phyloP scores from a whole-genome alignment of 2,797 vertebrate species.

The Labroides dimidiatus region DNA sequence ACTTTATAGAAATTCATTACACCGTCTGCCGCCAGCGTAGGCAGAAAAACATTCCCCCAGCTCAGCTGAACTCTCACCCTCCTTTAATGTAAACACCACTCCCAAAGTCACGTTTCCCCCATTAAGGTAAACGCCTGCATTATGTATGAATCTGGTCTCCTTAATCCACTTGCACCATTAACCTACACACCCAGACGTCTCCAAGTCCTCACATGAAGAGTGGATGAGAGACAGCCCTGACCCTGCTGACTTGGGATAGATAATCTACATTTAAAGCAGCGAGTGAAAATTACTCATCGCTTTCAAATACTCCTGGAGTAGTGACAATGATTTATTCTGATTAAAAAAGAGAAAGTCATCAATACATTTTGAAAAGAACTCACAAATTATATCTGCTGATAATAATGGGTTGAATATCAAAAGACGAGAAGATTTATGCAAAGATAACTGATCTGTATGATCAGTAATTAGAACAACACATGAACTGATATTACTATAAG shows the following conservation, averaged over 20 bases:
- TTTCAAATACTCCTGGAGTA: slow-evolving; percentile 15
- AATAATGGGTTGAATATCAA: too few relatives aligned
- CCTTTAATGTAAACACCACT: slow-evolving; percentile 80
- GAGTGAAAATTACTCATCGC: slow-evolving; percentile 41
- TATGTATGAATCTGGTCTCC: slow-evolving; percentile 66
- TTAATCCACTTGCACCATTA: slow-evolving; percentile 72
- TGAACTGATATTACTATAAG: too few relatives aligned
- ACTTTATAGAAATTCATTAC: slow-evolving; percentile 82
- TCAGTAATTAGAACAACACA: too few relatives aligned
- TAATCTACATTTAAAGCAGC: slow-evolving; percentile 51
- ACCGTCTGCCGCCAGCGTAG: slow-evolving; percentile 73
- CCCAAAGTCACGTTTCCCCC: slow-evolving; percentile 76
- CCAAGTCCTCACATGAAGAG: slow-evolving; percentile 31
- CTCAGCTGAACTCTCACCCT: slow-evolving; percentile 77
- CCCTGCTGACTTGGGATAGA: slow-evolving; percentile 49
- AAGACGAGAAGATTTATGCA: too few relatives aligned
- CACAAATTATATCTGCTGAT: too few relatives aligned
- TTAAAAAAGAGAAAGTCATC: too few relatives aligned
- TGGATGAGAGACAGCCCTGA: slow-evolving; percentile 41
- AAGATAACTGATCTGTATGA: too few relatives aligned
- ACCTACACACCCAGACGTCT: slow-evolving; percentile 52
- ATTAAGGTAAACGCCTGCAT: slow-evolving; percentile 80
- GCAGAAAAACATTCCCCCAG: slow-evolving; percentile 77
- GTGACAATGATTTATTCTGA: too few relatives aligned
- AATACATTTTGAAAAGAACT: too few relatives aligned